Percentiles rank a stretch among this genome's conserved stretches.
Conservation (phyloP, 2,797 vertebrate species). For the Peromyscus eremicus region DNA sequence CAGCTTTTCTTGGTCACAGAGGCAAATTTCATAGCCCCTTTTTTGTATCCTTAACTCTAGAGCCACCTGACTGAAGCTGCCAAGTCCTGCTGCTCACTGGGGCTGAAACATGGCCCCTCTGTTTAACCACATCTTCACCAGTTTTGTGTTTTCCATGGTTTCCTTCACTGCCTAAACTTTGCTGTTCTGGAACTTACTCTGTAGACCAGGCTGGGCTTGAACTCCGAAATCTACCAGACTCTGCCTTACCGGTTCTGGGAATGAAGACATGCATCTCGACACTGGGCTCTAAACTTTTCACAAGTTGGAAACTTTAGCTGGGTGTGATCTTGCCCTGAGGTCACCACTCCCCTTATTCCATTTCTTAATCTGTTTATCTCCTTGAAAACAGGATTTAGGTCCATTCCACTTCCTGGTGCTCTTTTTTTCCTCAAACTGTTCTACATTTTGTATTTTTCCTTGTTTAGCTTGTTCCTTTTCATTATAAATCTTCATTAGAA, state of each 20-base stretch:
- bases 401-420: neutral
- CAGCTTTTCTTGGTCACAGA: neutral
- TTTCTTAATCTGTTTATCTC: neutral
- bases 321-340: neutral
- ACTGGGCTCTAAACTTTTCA: neutral
- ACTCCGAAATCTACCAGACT: neutral
- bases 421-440: neutral
- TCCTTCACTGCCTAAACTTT: neutral
- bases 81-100: neutral
- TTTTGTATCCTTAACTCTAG: neutral
- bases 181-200: neutral
- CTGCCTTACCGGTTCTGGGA: neutral
- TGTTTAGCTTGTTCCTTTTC: neutral
- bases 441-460: neutral
- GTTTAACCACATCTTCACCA: too few species aligned
- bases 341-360: neutral
- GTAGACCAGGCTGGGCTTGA: neutral
- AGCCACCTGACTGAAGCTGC: neutral
- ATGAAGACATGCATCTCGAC: neutral
- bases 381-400: neutral
- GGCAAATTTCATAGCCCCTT: neutral
- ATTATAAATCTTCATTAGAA: neutral
- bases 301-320: neutral
- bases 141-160: neutral
- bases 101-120: neutral